A percentile compares a stretch with the other conserved stretches of the same genome.
Conservation (phyloP, 2,797 vertebrate species). For the Lepidocolaptes lacrymiger region DNA sequence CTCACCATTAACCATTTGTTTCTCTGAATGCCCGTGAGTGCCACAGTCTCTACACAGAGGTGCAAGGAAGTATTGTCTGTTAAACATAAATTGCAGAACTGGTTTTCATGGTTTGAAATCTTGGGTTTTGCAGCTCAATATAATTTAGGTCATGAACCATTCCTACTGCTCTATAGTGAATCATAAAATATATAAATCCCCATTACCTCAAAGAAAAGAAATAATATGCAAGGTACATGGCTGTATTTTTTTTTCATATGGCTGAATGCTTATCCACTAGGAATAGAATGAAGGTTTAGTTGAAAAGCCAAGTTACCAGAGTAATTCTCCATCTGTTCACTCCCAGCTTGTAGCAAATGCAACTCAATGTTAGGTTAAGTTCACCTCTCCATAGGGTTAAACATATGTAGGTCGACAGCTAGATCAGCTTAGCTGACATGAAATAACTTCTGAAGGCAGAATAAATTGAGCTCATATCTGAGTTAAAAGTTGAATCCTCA, state of each 20-base stretch:
- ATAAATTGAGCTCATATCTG: not conserved
- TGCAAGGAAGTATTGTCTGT: not conserved
- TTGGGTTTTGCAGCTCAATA: not conserved
- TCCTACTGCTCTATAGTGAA: not conserved
- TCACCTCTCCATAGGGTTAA: constrained; percentile 14
- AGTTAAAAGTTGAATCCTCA: not conserved
- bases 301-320: not conserved
- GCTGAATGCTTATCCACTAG: not conserved
- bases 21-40: not conserved
- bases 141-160: not conserved
- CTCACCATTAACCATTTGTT: constrained; percentile 64
- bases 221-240: not conserved
- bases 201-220: not conserved
- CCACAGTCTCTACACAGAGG: not conserved
- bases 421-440: not conserved
- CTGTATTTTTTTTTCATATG: not conserved
- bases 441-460: not conserved
- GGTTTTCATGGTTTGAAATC: not conserved
- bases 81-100: not conserved
- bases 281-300: not conserved
- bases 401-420: not conserved
- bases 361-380: not conserved
- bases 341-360: not conserved
- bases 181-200: not conserved
- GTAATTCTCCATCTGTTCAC: constrained; percentile 21